Evolutionary conservation across 2,113 vertebrate genomes (phyloP).

Genomic region (Pangasianodon hypophthalmus): DNA sequence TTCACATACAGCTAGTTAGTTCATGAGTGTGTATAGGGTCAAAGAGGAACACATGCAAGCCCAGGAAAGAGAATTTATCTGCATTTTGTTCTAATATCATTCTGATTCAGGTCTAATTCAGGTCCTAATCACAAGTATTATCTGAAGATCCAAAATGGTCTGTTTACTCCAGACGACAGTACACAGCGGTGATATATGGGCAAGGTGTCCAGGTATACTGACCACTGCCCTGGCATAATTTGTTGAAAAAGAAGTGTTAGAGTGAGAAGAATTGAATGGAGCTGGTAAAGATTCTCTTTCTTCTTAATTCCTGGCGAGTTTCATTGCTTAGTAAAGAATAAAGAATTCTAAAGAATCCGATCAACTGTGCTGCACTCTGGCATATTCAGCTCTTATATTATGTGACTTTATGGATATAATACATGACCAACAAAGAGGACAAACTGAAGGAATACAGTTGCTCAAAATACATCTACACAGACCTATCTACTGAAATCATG

Average conservation of each 20-base stretch:
- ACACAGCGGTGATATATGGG: background rate
- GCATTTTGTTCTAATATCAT: background rate
- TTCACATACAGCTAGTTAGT: background rate
- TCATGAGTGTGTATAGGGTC: background rate
- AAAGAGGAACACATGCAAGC: background rate
- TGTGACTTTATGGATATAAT: background rate
- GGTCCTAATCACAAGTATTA: background rate
- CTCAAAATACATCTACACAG: background rate
- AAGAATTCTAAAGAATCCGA: background rate
- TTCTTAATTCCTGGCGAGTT: too few relatives aligned
- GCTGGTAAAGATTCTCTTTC: background rate
- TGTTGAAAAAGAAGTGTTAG: too few relatives aligned
- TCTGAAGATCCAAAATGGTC: background rate
- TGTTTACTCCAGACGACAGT: background rate
- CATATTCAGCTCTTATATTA: background rate
- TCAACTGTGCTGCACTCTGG: background rate
- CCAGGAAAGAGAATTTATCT: background rate
- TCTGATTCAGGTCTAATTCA: background rate
- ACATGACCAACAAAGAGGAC: background rate
- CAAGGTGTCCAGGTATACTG: background rate
- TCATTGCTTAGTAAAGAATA: background rate
- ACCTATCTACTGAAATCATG: background rate
- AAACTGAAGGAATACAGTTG: background rate
- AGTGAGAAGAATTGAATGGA: background rate
- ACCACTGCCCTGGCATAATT: background rate